phyloP scores from a whole-genome alignment of 2,113 vertebrate genomes.

The Zonotrichia leucophrys region DNA sequence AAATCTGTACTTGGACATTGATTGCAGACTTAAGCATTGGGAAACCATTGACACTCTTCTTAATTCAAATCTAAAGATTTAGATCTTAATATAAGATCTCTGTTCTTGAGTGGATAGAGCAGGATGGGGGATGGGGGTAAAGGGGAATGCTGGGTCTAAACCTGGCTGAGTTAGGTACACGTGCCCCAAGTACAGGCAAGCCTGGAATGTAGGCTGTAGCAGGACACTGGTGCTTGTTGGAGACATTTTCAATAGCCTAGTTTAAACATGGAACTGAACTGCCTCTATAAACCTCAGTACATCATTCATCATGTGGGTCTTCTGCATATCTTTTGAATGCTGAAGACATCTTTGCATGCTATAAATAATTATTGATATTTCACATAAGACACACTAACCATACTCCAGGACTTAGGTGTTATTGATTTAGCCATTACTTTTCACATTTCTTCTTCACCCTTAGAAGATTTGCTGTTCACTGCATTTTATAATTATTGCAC shows the following conservation, averaged over 20 bases:
- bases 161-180: neutral
- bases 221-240: neutral
- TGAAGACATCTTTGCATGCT: conserved; percentile 20
- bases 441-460: conserved; percentile 58
- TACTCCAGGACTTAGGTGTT: conserved; percentile 8
- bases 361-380: conserved; percentile 60
- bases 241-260: neutral
- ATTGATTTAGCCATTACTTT: conserved; percentile 74
- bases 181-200: neutral
- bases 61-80: neutral
- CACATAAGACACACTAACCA: conserved; percentile 25
- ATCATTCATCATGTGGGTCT: neutral
- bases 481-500: conserved; percentile 61
- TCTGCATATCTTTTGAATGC: conserved; percentile 1
- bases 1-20: neutral
- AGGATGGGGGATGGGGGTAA: neutral
- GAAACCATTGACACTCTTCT: neutral
- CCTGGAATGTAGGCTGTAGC: neutral
- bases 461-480: conserved; percentile 47
- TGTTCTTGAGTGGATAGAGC: neutral
- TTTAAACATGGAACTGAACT: neutral
- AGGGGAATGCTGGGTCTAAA: fast-evolving
- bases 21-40: neutral
- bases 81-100: neutral
- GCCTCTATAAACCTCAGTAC: neutral